Evolutionary conservation across 2,113 vertebrate species (phyloP).

Genomic region (Pteronura brasiliensis): DNA sequence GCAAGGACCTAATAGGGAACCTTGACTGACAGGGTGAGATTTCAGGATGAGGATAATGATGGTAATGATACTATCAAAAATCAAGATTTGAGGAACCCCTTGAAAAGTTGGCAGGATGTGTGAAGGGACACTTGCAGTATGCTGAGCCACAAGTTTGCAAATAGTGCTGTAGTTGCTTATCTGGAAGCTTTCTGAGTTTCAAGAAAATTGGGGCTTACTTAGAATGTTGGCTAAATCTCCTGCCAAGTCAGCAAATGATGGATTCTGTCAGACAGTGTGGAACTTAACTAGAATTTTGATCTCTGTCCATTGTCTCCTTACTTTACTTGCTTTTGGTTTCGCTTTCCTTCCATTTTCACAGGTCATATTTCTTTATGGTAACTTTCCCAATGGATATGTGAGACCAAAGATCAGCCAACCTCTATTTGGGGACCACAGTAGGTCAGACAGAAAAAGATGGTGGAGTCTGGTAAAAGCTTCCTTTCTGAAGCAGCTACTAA

Average conservation of each 20-base stretch:
- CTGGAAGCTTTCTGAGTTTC: conserved; percentile 2
- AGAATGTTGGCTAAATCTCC: neutral
- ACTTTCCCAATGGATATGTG: neutral
- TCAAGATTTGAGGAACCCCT: neutral
- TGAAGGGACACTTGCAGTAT: neutral
- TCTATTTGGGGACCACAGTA: neutral
- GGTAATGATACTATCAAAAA: neutral
- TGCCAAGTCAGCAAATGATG: neutral
- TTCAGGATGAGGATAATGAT: neutral
- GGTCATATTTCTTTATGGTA: neutral
- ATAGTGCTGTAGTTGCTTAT: neutral
- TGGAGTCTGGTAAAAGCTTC: neutral
- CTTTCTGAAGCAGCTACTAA: neutral
- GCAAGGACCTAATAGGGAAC: neutral
- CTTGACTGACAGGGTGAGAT: neutral
- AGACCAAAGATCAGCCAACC: neutral
- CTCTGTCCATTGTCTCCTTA: neutral
- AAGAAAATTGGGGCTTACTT: neutral
- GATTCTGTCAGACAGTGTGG: neutral
- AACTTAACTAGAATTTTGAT: neutral
- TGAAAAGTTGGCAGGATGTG: neutral
- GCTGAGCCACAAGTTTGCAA: neutral
- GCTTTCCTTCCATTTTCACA: neutral
- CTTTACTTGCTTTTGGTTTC: neutral
- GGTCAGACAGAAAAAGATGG: conserved; percentile 8